These are phyloP conservation scores for Procambarus clarkii DNA, from an alignment of 1,140 invertebrate genomes.

Conservation along the genomic window DNA sequence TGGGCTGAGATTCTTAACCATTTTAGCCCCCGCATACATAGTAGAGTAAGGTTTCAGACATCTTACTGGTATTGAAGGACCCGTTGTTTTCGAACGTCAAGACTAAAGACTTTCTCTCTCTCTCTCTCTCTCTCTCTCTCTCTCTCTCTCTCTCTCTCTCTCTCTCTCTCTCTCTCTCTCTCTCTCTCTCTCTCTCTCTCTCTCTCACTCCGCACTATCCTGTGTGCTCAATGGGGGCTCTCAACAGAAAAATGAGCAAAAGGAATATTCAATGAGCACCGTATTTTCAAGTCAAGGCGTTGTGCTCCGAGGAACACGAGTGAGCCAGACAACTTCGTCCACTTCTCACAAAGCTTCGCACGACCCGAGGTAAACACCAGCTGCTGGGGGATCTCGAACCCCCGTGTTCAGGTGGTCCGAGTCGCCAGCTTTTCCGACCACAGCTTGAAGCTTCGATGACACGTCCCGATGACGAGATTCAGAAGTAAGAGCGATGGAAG, in stretches of 20 bases:
- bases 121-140: background rate
- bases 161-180: conserved; percentile 21
- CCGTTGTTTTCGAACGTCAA: too few relatives aligned
- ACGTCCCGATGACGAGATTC: background rate
- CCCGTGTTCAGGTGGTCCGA: background rate
- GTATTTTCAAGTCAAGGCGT: conserved; percentile 39
- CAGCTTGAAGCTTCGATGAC: background rate
- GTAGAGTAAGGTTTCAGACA: too few relatives aligned
- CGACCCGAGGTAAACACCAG: too few relatives aligned
- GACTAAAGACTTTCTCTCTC: background rate
- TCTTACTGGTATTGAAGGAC: too few relatives aligned
- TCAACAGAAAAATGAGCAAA: conserved; percentile 54
- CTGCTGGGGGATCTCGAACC: too few relatives aligned
- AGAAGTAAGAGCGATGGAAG: background rate
- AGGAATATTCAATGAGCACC: conserved; percentile 55
- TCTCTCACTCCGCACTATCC: background rate
- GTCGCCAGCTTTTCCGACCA: too few relatives aligned
- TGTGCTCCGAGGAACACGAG: conserved; percentile 5
- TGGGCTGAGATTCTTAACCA: too few relatives aligned
- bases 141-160: conserved; percentile 27
- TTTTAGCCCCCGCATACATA: too few relatives aligned
- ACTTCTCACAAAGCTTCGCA: too few relatives aligned
- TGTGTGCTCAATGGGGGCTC: conserved; percentile 40
- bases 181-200: conserved; percentile 19
- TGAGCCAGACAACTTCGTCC: background rate